Base-by-base conservation (phyloP, 2,797 vertebrate species). In the Dryobates pubescens region DNA sequence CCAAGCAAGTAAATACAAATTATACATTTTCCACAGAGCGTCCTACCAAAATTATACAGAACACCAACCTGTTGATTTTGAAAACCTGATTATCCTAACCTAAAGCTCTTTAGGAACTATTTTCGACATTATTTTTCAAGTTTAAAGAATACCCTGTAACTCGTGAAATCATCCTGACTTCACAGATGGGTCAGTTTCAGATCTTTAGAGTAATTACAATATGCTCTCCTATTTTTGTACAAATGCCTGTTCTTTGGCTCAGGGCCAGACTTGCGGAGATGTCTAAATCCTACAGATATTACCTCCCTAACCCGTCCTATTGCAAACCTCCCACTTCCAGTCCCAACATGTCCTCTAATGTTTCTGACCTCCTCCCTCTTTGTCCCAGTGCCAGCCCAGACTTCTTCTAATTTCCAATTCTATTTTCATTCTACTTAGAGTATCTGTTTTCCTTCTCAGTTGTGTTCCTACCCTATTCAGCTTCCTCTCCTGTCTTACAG, bases 171-270 rank as follows among this genome's bases (percentile, higher is more conserved):
- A 71, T 63, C 32, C 34, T 53, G 19, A 80, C 24, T 71, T 51
- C 53, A 81, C 11, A 88, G 43, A 2, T 72, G 59, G 62, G 56
- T 70, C 67, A 83, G 73, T 69, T 93, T 62, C 53, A 92, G 59
- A 73, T 81, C 43, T 72, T 81, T 20, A 89, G 20, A 72, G 51
- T 65, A 94, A 83, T 92, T 88, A 83, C 41, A 89, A 65, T 63
- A 82, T 36, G 74, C 34, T 71, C 38, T 69, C 17, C 27, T 82
- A 74, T 85, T 71, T 85, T 74, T 87, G 82, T 77, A 93, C 32
- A 87, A 90, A 90, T 9, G 19, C 62, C 49, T 91, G 47, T 81
- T 53, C 70, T 89, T 82, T 87, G 91, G 73, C 90, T 89, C 79
- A 63, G 47, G 45, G 89, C 89, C 92, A 93, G 77, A 81, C 65